A percentile compares a stretch with the other conserved stretches of the same genome.
These are phyloP conservation scores for Rhinoderma darwinii DNA, from an alignment of 2,113 vertebrate species.

Conservation along the genomic window DNA sequence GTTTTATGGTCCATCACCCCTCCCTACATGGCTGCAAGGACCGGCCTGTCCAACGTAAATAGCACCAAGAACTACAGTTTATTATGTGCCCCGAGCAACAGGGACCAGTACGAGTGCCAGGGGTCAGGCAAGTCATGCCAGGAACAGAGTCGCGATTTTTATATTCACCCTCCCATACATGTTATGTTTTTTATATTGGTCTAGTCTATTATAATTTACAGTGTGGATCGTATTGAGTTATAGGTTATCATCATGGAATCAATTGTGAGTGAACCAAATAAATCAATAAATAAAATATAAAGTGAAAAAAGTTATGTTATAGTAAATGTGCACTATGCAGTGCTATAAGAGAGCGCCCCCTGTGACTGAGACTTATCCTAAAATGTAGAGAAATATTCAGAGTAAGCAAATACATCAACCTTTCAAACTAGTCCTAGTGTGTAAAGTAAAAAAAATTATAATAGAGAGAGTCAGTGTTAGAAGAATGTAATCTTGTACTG, in stretches of 20 bases:
- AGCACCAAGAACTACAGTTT: slow-evolving; percentile 13
- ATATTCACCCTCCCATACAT: neutral
- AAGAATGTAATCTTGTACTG: too few relatives aligned
- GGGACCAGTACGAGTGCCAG: neutral
- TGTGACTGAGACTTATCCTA: too few relatives aligned
- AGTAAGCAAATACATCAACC: too few relatives aligned
- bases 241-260: neutral
- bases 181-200: neutral
- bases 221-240: neutral
- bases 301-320: too few relatives aligned
- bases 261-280: neutral
- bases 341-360: too few relatives aligned
- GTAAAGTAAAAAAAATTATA: too few relatives aligned
- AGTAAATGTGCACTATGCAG: too few relatives aligned
- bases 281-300: neutral
- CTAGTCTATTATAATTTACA: neutral
- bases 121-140: neutral
- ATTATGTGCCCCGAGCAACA: neutral
- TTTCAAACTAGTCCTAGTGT: too few relatives aligned
- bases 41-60: slow-evolving; percentile 58
- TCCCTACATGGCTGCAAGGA: neutral
- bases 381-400: too few relatives aligned
- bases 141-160: neutral
- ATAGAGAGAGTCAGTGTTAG: too few relatives aligned
- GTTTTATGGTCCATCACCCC: neutral